Base-by-base conservation (phyloP, 1,140 invertebrate species). In the Leptopilina clavipes region DNA sequence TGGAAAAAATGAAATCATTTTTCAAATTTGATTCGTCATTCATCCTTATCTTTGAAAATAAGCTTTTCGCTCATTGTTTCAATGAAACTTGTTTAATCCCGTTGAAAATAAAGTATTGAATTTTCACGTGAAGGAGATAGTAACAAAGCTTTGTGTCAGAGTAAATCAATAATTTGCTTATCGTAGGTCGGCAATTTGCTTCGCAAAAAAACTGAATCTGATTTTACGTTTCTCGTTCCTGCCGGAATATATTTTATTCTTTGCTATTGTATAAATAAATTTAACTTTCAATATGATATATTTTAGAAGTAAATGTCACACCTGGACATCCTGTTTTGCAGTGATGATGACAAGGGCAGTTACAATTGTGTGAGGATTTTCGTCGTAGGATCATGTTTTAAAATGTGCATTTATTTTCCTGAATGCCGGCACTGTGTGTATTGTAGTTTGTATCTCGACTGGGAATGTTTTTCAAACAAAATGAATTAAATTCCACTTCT, bases 331-430 rank as follows among this genome's bases (percentile, higher is more conserved):
- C 88, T 19, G 88, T 89, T 5, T 87, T 84, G 72, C 89, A 90
- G 70, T 89, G 88, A 25, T 85, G 87, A 81, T 90, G 89, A 77
- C 89, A 90, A 19, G 89, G 88, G 76, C 89, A 90, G 74, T 90
- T 90, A 82, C 89, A 90, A 76, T 75, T 84, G 31, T 89, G 88
- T 22, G 40, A 31, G 3, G 85, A 86, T 70, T 87, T 88, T 73
- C 83, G 80, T 43, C 85, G 82, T 74, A 87, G 79, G 65, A 86
- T 85, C 85, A 86, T 87, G 31, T 76, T 81, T 7, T n/a, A 2
- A 12, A 1, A 31, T 14, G 25, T 65, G 59, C 14, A 65, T 65
- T 22, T 65, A 65, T 65, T n/a, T n/a, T n/a, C n/a, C n/a, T n/a
- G 31, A 54, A 19, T 18, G 14, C 59, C 59, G 59, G 59, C 59